Evolutionary conservation across 2,888 invertebrate species (phyloP), one percentile per base, ranked within the genome.

Genomic region (Lordiphosa fenestrarum): DNA sequence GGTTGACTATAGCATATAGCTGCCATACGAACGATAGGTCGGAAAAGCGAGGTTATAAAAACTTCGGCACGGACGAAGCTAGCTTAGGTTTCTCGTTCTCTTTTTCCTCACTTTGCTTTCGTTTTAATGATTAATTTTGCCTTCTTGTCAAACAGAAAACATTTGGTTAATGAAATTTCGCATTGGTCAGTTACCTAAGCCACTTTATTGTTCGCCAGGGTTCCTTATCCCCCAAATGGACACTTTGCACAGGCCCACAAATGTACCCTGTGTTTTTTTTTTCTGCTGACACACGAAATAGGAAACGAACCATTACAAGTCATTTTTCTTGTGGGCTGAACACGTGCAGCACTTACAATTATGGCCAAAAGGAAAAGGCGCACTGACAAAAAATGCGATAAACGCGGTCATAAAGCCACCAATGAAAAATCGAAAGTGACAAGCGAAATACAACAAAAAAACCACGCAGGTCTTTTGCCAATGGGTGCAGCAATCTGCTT

Each of bases 351-450:
- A 72, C 67, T 72, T 57, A 66, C 67, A 57, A 66, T 66, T 66
- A 67, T 57, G 36, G 42, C 47, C 40, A 36, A 42, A 42, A 48
- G 35, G 38, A 41, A 42, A 59, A 46, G 55, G 61, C 64, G 49
- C 58, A 54, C n/a, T n/a, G n/a, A n/a, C 40, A 53, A 52, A 47
- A 30, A 30, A 30, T 23, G 9, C 30, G 30, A 30, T 30, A 30
- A 30, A 30, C 30, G 30, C 30, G 30, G 30, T 30, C 30, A 30
- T 30, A 30, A 61, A 58, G 38, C 63, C 50, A 60, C 60, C 70
- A 69, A 77, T 82, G 75, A 71, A 63, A 81, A 81, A 77, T 78
- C 75, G 78, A 77, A 74, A 81, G 76, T 74, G 74, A 58, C 38
- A 55, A 53, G 42, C 47, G 51, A 57, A 49, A 53, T 57, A 56